Evolutionary conservation across 2,888 invertebrate genomes (phyloP).

Genomic region (Diachrysia chrysitis): DNA sequence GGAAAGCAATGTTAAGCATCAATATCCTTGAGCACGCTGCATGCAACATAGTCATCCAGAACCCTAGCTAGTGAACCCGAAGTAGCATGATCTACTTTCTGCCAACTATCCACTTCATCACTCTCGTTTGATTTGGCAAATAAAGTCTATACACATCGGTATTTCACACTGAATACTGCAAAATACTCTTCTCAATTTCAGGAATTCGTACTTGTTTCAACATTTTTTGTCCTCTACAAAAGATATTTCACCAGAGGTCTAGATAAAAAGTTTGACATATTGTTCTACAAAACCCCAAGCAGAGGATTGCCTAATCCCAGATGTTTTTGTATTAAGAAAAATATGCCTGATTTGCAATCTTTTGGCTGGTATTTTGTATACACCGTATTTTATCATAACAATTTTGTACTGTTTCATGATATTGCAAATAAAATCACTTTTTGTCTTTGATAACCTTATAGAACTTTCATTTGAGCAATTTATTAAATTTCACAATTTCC

Average conservation of each 20-base stretch:
- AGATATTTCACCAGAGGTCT: conserved; percentile 36
- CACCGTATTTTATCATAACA: conserved; percentile 45
- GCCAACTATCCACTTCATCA: conserved; percentile 49
- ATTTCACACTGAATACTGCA: conserved; percentile 35
- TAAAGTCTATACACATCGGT: conserved; percentile 33
- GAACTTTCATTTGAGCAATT: conserved; percentile 49
- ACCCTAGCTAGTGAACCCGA: conserved; percentile 41
- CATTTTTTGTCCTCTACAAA: conserved; percentile 32
- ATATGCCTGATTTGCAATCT: conserved; percentile 24
- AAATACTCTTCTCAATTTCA: conserved; percentile 49
- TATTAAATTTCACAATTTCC: conserved; percentile 37
- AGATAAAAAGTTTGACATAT: conserved; percentile 34
- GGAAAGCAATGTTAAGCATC: conserved; percentile 76
- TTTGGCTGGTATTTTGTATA: conserved; percentile 50
- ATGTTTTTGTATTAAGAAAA: conserved; percentile 21
- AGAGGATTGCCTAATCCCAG: conserved; percentile 27
- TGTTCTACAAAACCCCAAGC: conserved; percentile 49
- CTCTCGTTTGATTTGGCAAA: conserved; percentile 46
- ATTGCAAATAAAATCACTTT: conserved; percentile 49
- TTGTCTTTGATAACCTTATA: conserved; percentile 42
- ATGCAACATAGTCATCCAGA: conserved; percentile 61
- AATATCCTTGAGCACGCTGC: conserved; percentile 76
- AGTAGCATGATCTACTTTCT: conserved; percentile 56
- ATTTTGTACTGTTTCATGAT: conserved; percentile 44
- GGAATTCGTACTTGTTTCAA: conserved; percentile 33